Conservation (phyloP, 2,797 vertebrate species). For the Acomys russatus region DNA sequence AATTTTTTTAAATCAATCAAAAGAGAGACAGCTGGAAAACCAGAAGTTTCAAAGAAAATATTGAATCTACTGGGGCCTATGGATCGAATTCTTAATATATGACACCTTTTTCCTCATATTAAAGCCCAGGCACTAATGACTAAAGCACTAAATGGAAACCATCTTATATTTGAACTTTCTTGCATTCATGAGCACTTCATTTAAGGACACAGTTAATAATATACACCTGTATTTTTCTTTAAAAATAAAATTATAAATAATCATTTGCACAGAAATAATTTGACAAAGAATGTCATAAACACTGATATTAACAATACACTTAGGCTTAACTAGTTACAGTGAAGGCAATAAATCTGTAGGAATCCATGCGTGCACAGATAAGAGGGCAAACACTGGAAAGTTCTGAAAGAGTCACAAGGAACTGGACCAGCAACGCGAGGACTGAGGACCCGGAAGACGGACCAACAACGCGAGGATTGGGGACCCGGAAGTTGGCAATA, state of each 20-base stretch:
- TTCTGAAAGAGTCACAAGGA: slow-evolving; percentile 35
- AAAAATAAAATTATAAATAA: slow-evolving; percentile 21
- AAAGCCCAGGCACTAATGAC: slow-evolving; percentile 24
- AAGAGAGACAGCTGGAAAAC: slow-evolving; percentile 27
- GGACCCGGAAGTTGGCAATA: neutral
- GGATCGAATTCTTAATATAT: slow-evolving; percentile 36
- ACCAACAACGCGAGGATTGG: too few species aligned
- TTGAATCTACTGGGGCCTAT: neutral
- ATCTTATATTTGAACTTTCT: slow-evolving; percentile 29
- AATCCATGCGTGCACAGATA: too few species aligned
- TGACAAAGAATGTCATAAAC: neutral
- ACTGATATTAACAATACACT: neutral
- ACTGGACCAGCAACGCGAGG: neutral
- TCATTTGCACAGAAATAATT: neutral
- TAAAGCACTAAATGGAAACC: slow-evolving; percentile 18
- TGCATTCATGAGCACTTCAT: neutral
- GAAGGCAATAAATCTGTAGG: neutral
- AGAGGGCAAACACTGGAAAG: neutral
- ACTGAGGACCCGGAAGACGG: too few species aligned
- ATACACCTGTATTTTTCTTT: slow-evolving; percentile 39
- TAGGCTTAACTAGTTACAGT: neutral
- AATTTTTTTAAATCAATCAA: neutral
- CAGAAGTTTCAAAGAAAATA: slow-evolving; percentile 47
- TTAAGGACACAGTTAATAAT: slow-evolving; percentile 28
- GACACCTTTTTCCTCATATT: neutral